Conservation (phyloP, 2,113 vertebrate species). For the Dicentrarchus labrax region DNA sequence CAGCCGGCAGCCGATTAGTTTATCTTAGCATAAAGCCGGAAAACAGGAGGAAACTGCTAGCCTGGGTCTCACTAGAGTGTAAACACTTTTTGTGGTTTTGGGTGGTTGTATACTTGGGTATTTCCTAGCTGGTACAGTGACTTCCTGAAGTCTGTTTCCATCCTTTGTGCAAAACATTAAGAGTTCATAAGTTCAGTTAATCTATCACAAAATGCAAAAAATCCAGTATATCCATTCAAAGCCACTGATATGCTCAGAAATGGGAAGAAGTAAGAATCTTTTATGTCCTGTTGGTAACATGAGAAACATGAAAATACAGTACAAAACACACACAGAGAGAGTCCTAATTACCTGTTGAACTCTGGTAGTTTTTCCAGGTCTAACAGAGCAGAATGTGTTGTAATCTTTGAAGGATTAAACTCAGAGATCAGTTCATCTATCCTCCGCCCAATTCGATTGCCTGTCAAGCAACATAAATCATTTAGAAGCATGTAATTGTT, state of each 20-base stretch:
- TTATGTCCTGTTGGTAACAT: background rate
- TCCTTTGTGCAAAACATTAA: no score
- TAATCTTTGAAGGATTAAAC: slow-evolving; percentile 90
- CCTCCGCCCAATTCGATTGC: slow-evolving; percentile 89
- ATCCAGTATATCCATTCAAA: background rate
- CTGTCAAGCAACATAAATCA: slow-evolving; percentile 74
- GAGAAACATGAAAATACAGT: background rate
- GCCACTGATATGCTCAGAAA: background rate
- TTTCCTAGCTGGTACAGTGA: background rate
- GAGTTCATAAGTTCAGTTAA: no score
- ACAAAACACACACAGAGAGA: background rate
- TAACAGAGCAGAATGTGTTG: slow-evolving; percentile 92
- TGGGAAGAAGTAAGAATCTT: background rate
- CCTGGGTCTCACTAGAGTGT: background rate
- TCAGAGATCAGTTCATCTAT: slow-evolving; percentile 89
- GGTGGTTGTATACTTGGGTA: background rate
- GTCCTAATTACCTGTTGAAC: slow-evolving; percentile 89
- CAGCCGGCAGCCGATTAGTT: background rate
- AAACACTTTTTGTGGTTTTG: background rate
- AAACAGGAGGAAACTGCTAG: background rate
- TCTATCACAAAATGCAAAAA: no score
- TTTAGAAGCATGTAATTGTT: background rate
- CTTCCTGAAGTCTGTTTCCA: background rate
- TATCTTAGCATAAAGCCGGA: background rate
- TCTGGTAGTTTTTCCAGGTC: slow-evolving; percentile 92